Base-by-base conservation (phyloP, 2,888 invertebrate genomes). In the Macrosiphum euphorbiae region DNA sequence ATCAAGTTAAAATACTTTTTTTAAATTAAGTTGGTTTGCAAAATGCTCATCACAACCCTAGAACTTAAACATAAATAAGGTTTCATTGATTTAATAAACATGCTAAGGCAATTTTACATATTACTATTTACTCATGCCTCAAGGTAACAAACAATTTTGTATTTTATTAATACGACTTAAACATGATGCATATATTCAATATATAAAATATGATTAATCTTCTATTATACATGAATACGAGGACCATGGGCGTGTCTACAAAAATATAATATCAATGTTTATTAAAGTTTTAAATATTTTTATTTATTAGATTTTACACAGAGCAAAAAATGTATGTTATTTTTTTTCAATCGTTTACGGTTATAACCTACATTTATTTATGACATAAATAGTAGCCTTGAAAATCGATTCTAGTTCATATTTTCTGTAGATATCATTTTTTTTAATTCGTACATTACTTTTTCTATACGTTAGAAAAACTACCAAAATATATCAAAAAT, bases 61-160 rank as follows among this genome's bases (percentile, higher is more conserved):
- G 52, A 52, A 90, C 41, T 5, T 78, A 78, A 35, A 67, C 52
- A 91, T 50, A 52, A 35, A 91, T 91, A 91, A 28, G 91, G 91
- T 91, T 91, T 91, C 84, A 78, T 91, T 84, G 41, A 28, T 55
- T 55, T 91, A 91, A 85, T 44, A 85, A n/a, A 44, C 41, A 52
- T 26, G 41, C 78, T 84, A 78, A 91, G 52, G 28, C 41, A 84
- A 84, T 84, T 91, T 52, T 84, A 35, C 7, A 91, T 52, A 91
- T 0, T 55, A 91, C 13, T 35, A 90, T 67, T 24, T 88, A 28
- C 41, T 35, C 24, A 41, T 24, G 24, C 24, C n/a, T 26, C 35
- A 90, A 78, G 50, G 7, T 50, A 20, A 55, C 55, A 41, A 88
- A 58, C 41, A 88, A 90, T 50, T 78, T 90, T 28, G 7, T 58